These are phyloP conservation scores for Diceros bicornis DNA, from an alignment of 2,797 vertebrate genomes.

Conservation along the genomic window DNA sequence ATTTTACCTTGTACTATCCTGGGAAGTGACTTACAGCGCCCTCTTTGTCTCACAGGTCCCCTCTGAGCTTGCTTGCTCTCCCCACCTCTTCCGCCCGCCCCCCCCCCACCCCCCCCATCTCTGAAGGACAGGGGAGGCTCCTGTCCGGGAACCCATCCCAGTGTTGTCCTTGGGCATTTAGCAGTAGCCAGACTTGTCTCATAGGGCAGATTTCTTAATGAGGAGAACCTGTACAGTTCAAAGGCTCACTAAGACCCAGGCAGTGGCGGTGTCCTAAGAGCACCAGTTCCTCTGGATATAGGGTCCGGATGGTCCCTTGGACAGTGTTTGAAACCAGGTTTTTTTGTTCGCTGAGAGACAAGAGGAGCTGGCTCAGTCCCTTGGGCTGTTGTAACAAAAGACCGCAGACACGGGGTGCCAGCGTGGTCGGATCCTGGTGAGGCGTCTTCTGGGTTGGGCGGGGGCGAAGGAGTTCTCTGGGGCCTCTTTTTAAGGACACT, in stretches of 20 bases:
- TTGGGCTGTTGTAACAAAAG: background rate
- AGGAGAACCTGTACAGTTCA: background rate
- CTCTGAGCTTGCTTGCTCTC: no score
- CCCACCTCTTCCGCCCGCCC: no score
- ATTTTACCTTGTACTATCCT: no score
- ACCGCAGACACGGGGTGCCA: background rate
- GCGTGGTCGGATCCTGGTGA: background rate
- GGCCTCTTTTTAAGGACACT: background rate
- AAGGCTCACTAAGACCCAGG: background rate
- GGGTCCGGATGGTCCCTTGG: fast-evolving
- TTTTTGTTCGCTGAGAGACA: background rate
- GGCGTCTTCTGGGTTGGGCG: background rate
- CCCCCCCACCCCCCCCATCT: no score
- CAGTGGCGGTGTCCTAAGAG: background rate
- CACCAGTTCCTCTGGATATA: background rate
- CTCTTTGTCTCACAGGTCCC: no score
- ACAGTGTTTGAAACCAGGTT: background rate
- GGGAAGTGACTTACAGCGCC: background rate
- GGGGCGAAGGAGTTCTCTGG: background rate
- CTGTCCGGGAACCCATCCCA: fast-evolving
- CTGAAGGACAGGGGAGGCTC: background rate
- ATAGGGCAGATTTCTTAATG: background rate
- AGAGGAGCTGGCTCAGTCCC: background rate
- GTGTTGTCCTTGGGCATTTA: background rate
- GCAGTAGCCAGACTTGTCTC: no score